Base-by-base conservation (phyloP, 2,797 vertebrate genomes). In the Alectoris magna region DNA sequence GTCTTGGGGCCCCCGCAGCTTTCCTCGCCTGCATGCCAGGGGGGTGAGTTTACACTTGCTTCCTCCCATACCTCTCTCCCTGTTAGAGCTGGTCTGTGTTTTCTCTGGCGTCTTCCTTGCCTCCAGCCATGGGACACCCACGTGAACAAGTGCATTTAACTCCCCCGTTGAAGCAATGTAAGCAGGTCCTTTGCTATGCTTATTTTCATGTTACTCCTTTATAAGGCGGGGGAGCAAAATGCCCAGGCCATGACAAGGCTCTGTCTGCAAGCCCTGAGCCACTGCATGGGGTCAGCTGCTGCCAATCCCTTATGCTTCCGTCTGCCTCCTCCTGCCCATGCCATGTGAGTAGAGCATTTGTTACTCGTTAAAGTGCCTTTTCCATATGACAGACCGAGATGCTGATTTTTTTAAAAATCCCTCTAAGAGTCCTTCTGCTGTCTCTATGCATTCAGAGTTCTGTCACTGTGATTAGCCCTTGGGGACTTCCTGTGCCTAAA, bases 371-470 rank as follows among this genome's bases (percentile, higher is more conserved):
- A 79, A 88, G 81, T 1, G 16, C 86, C 93, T 92, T 74, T 89
- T 86, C 83, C 86, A 34, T 94, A 80, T 69, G 89, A 96, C 85
- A 91, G 84, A 49, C 89, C 8, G 91, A 88, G 83, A 94, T 58
- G 85, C 85, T 82, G 90, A 84, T 79, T 31, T 58, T 27, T 68
- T 62, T 56, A 11, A 24, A 77, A 93, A 95, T 95, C 94, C 89
- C 89, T 96, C 81, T 94, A 95, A 95, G 96, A 96, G 95, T 92
- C 92, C 96, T 96, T 96, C 85, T 95, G 90, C 96, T 97, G 97
- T 97, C 96, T 97, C 95, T 83, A 86, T 96, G 96, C 95, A 97
- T 97, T 97, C 94, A 82, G 93, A 92, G 91, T 91, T 90, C 36
- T 56, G 75, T 95, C 34, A 62, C 91, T 95, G 90, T 97, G 96